Evolutionary conservation across 2,797 vertebrate genomes (phyloP).

Genomic region (Halcyon chelicuti): DNA sequence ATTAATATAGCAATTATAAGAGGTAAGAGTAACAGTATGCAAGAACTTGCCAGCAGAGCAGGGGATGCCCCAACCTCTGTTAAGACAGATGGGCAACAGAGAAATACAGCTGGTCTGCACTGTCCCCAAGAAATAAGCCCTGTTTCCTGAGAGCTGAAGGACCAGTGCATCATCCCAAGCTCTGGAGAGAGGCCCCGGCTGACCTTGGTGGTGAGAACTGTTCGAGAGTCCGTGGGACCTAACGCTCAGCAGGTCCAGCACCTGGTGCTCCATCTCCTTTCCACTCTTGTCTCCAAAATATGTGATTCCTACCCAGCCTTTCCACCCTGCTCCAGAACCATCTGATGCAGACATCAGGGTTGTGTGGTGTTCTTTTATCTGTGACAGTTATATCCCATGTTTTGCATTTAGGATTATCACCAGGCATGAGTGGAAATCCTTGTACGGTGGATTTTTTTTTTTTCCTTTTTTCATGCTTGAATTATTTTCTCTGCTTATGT

Average conservation of each 20-base stretch:
- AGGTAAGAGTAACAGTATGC: not conserved
- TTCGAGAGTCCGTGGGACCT: accelerated
- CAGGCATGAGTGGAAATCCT: conserved; percentile 7
- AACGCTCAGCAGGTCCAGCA: not conserved
- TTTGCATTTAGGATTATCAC: not conserved
- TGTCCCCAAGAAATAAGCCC: not conserved
- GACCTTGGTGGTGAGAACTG: accelerated
- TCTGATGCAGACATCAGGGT: not conserved
- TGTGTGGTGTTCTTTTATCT: accelerated
- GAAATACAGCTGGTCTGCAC: not conserved
- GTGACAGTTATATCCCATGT: accelerated
- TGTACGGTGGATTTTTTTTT: not conserved
- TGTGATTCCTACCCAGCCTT: accelerated
- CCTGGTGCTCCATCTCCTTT: not conserved
- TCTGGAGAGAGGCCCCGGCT: not conserved
- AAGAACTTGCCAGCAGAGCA: not conserved
- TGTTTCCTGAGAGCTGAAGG: not conserved
- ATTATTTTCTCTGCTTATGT: not conserved
- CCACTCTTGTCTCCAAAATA: not conserved
- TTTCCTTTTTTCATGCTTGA: not conserved
- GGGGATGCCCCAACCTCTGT: not conserved
- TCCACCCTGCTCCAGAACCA: not conserved
- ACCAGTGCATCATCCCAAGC: not conserved
- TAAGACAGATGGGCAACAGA: not conserved
- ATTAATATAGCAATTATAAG: not conserved